Percentiles rank a stretch among this genome's conserved stretches.
phyloP scores from a whole-genome alignment of 2,888 invertebrate genomes.

The Cenopis cana region DNA sequence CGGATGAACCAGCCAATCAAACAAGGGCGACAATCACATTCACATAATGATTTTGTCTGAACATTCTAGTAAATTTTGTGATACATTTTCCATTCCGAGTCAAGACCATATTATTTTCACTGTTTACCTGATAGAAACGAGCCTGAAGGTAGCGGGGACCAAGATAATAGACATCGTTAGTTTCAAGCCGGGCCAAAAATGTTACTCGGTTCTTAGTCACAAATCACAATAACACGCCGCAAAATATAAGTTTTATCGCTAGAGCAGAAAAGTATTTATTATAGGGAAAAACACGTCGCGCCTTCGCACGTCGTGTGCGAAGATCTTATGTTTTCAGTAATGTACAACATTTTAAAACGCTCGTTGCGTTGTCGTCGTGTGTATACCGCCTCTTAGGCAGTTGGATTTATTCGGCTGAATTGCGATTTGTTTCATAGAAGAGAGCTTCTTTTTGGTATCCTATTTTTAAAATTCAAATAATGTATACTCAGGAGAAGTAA shows the following conservation, averaged over 20 bases:
- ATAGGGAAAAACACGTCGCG: background rate
- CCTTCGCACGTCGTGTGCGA: background rate
- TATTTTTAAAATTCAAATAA: constrained; percentile 34
- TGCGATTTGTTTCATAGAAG: constrained; percentile 36
- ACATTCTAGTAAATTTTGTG: constrained; percentile 80
- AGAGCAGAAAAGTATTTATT: background rate
- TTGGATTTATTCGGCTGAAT: background rate
- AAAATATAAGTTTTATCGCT: background rate
- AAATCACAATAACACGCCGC: constrained; percentile 17
- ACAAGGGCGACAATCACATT: constrained; percentile 74
- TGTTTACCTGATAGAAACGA: constrained; percentile 95
- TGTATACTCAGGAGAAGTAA: constrained; percentile 48
- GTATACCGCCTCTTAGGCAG: background rate
- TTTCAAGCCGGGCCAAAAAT: constrained; percentile 66
- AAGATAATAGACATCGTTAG: constrained; percentile 86
- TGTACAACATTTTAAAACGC: background rate
- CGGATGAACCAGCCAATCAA: constrained; percentile 72
- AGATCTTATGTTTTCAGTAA: background rate
- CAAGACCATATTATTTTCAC: constrained; percentile 73
- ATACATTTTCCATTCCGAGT: constrained; percentile 83
- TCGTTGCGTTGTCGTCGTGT: background rate
- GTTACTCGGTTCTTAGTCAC: constrained; percentile 50
- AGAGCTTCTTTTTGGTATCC: constrained; percentile 26
- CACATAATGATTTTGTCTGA: constrained; percentile 61
- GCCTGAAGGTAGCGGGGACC: constrained; percentile 91